Evolutionary conservation across 2,888 invertebrate species (phyloP).

Genomic region (Neria commutata): DNA sequence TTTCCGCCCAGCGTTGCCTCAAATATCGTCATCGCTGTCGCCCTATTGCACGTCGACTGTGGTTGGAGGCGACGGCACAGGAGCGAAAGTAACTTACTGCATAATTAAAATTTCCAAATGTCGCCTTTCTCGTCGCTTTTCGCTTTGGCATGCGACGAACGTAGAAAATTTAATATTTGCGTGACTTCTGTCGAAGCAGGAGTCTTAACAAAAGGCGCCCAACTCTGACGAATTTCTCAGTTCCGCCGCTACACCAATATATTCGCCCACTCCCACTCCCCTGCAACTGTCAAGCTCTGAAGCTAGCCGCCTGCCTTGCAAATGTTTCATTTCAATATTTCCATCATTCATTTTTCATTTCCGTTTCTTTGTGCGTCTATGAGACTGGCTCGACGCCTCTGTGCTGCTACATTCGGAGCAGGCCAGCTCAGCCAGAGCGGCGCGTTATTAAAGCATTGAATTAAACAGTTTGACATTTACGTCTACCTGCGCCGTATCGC

Average conservation of each 20-base stretch:
- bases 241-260: neutral
- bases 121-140: slow-evolving; percentile 10
- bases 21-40: too few species aligned
- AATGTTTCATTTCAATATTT: neutral
- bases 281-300: neutral
- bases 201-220: neutral
- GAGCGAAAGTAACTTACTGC: slow-evolving; percentile 14
- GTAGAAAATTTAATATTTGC: slow-evolving; percentile 14
- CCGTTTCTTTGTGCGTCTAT: neutral
- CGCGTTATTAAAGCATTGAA: slow-evolving; percentile 24
- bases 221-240: neutral
- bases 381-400: neutral
- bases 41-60: too few species aligned
- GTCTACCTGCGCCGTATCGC: neutral
- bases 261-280: too few species aligned
- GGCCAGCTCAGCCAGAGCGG: neutral
- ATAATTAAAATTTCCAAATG: slow-evolving; percentile 27
- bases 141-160: too few species aligned
- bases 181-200: neutral
- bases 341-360: slow-evolving; percentile 20
- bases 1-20: too few species aligned
- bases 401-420: too few species aligned
- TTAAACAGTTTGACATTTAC: slow-evolving; percentile 17
- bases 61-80: too few species aligned
- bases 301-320: neutral